Conservation (phyloP, 64 coral and sea anemone species). For the Pocillopora damicornis region DNA sequence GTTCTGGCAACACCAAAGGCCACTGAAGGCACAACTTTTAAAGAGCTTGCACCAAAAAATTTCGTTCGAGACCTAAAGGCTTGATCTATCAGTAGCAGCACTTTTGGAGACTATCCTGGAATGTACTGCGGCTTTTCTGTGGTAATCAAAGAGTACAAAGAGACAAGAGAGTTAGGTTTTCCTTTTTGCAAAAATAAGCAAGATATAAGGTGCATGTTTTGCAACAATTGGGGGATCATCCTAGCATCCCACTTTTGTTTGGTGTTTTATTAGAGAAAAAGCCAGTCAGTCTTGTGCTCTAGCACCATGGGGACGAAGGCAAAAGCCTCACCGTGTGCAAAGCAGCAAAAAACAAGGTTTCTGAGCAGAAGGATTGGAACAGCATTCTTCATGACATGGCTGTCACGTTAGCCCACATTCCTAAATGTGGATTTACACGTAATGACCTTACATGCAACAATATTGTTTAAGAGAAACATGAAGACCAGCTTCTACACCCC, state of each 20-base stretch:
- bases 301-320: constrained; percentile 23
- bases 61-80: neutral
- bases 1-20: neutral
- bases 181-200: neutral
- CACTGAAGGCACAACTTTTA: neutral
- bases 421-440: neutral
- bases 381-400: neutral
- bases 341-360: neutral
- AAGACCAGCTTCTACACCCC: too few species aligned
- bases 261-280: constrained; percentile 14
- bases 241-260: constrained; percentile 32
- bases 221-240: constrained; percentile 2
- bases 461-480: too few species aligned
- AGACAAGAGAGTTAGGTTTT: neutral
- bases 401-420: constrained; percentile 24
- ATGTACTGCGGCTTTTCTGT: neutral
- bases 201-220: neutral
- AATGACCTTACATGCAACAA: constrained; percentile 55
- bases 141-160: constrained; percentile 25
- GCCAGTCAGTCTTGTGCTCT: constrained; percentile 22
- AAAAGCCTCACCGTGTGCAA: constrained; percentile 42
- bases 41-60: neutral
- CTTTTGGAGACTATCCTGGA: constrained; percentile 24
- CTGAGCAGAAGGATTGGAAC: neutral
- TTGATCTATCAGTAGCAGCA: constrained; percentile 28